phyloP scores from a whole-genome alignment of 64 coral and sea anemone genomes.

The Trachythela sp. region DNA sequence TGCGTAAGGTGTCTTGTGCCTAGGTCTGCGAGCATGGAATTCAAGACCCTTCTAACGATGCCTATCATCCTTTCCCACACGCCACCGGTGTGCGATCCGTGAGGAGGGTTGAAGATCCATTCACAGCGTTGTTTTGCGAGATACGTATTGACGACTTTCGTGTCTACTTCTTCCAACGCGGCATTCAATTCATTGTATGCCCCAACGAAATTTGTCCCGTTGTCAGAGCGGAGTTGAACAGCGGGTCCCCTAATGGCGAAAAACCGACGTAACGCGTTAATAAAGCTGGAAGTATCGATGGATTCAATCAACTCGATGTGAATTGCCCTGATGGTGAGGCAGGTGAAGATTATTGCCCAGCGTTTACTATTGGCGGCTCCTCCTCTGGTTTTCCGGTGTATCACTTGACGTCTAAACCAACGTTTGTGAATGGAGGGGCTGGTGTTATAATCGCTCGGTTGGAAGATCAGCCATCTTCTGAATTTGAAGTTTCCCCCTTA shows the following conservation, averaged over 20 bases:
- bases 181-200: constrained; percentile 41
- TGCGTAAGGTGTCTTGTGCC: constrained; percentile 33
- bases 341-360: background rate
- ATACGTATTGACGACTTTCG: background rate
- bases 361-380: background rate
- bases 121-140: constrained; percentile 23
- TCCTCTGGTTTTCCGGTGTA: background rate
- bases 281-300: constrained; percentile 60
- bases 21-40: constrained; percentile 34
- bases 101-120: constrained; percentile 49
- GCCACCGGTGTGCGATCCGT: constrained; percentile 28
- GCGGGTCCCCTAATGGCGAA: constrained; percentile 37
- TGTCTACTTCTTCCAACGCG: background rate
- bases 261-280: constrained; percentile 61
- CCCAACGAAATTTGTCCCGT: constrained; percentile 38
- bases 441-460: background rate
- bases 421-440: background rate
- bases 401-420: background rate
- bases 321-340: background rate
- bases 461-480: background rate
- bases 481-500: background rate
- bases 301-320: constrained; percentile 1
- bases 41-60: background rate
- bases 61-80: constrained; percentile 52
- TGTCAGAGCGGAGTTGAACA: constrained; percentile 46